Conservation (phyloP, 2,113 vertebrate species). For the Paratilapia polleni region DNA sequence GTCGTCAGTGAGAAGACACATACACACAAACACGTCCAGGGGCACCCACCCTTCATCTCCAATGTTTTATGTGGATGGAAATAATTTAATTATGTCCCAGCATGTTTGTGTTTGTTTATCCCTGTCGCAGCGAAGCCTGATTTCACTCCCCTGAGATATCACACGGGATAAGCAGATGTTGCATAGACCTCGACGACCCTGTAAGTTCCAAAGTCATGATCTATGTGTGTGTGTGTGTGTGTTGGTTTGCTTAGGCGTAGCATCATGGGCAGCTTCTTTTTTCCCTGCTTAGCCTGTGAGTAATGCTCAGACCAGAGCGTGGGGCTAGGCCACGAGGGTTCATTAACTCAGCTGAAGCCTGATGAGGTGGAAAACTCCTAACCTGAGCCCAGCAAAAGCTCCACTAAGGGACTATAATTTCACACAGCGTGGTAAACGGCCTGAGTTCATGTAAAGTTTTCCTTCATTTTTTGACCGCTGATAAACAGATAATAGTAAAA, state of each 20-base stretch:
- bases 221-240: slow-evolving; percentile 27
- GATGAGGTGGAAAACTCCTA: slow-evolving; percentile 72
- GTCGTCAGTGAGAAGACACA: slow-evolving; percentile 30
- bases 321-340: slow-evolving; percentile 58
- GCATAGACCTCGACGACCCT: slow-evolving; percentile 52
- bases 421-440: background rate
- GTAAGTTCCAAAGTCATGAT: slow-evolving; percentile 56
- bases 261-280: slow-evolving; percentile 62
- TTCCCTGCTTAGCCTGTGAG: slow-evolving; percentile 50
- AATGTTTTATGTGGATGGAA: slow-evolving; percentile 45
- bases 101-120: slow-evolving; percentile 72
- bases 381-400: slow-evolving; percentile 38
- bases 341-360: slow-evolving; percentile 72
- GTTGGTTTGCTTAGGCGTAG: slow-evolving; percentile 50
- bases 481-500: background rate
- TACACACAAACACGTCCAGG: slow-evolving; percentile 50
- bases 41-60: slow-evolving; percentile 36
- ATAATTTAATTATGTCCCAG: slow-evolving; percentile 68
- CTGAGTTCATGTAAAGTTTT: background rate
- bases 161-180: slow-evolving; percentile 73
- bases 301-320: slow-evolving; percentile 55
- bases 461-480: background rate
- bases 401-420: slow-evolving; percentile 10
- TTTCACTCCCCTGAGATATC: slow-evolving; percentile 58
- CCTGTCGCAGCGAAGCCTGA: slow-evolving; percentile 53